These are phyloP conservation scores for Vanessa cardui DNA, from an alignment of 2,888 invertebrate genomes.

Conservation along the genomic window DNA sequence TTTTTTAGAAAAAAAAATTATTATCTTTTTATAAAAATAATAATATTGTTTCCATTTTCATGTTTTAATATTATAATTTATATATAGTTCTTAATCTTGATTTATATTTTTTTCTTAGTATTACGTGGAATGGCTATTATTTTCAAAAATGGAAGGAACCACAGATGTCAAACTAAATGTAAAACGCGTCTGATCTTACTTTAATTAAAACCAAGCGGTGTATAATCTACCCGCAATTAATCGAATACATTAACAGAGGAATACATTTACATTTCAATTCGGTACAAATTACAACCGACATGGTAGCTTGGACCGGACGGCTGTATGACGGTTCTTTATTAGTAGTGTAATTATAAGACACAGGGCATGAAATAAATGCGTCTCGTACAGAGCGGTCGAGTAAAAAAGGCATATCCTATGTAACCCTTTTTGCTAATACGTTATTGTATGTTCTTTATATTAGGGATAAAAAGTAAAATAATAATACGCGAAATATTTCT, in stretches of 20 bases:
- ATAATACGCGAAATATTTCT: too few species aligned
- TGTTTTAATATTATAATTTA: too few species aligned
- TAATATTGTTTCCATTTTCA: too few species aligned
- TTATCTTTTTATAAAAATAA: too few species aligned
- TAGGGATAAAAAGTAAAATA: too few species aligned
- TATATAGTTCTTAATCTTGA: too few species aligned
- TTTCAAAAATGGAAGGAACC: background rate
- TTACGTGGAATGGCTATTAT: too few species aligned
- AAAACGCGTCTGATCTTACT: constrained; percentile 10
- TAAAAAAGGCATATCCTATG: too few species aligned
- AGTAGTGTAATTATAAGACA: constrained; percentile 1
- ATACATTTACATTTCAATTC: constrained; percentile 59
- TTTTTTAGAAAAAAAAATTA: too few species aligned
- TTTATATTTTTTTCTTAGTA: too few species aligned
- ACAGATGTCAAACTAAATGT: background rate
- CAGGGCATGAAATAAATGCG: background rate
- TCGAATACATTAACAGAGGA: constrained; percentile 60
- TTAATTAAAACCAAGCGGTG: constrained; percentile 40
- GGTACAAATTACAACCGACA: constrained; percentile 48
- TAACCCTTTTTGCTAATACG: background rate
- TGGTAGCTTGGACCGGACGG: constrained; percentile 30
- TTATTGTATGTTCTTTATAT: too few species aligned
- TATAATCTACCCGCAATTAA: constrained; percentile 50
- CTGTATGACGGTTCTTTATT: constrained; percentile 9
- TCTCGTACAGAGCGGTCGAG: background rate